Evolutionary conservation across 1,140 invertebrate species (phyloP).

Genomic region (Calliphora vicina): DNA sequence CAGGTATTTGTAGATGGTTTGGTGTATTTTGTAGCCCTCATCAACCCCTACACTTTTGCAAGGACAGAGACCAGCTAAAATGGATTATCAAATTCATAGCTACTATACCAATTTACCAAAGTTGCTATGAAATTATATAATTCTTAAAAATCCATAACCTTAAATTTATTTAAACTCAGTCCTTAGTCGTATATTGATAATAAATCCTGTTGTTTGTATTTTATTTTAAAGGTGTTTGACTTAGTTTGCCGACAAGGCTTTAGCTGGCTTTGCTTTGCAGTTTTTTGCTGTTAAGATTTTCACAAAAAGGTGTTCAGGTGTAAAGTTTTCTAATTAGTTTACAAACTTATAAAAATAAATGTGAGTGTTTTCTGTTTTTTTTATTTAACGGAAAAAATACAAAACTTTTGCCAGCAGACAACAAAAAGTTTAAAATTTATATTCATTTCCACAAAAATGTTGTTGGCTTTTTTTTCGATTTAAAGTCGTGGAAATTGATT

Average conservation of each 20-base stretch:
- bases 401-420: background rate
- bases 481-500: too few relatives aligned
- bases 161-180: too few relatives aligned
- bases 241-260: constrained; percentile 17
- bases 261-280: background rate
- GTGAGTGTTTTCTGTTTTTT: background rate
- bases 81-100: too few relatives aligned
- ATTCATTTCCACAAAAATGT: background rate
- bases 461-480: background rate
- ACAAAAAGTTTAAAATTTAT: background rate
- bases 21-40: too few relatives aligned
- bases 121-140: too few relatives aligned
- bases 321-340: constrained; percentile 34
- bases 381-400: background rate
- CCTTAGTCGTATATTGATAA: background rate
- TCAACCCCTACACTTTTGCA: too few relatives aligned
- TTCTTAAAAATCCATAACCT: too few relatives aligned
- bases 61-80: too few relatives aligned
- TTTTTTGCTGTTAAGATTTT: background rate
- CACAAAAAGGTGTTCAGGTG: constrained; percentile 12
- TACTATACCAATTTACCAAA: too few relatives aligned
- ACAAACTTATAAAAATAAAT: constrained; percentile 9
- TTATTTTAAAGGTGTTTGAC: constrained; percentile 18
- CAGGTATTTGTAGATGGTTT: too few relatives aligned
- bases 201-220: constrained; percentile 20